These are phyloP conservation scores for Phrynocephalus vlangalii DNA, from an alignment of 2,797 vertebrate genomes.

Conservation along the genomic window DNA sequence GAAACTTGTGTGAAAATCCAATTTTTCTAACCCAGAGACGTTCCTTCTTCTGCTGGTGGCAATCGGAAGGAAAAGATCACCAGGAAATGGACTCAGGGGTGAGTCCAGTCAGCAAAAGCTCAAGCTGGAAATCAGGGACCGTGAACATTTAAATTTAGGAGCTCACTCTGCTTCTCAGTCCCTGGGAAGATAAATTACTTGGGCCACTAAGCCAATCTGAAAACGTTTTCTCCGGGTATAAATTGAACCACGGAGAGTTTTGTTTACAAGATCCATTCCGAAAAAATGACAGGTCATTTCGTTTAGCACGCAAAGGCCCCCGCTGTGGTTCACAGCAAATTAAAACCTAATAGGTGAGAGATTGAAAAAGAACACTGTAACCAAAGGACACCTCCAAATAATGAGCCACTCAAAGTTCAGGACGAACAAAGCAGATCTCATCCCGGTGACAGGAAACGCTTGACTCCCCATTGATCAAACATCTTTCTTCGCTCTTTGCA, in stretches of 20 bases:
- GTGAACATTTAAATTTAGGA: constrained; percentile 36
- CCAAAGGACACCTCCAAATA: not conserved
- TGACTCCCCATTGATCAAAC: constrained; percentile 20
- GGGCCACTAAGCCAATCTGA: constrained; percentile 30
- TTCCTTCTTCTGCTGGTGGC: not conserved
- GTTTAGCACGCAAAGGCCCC: constrained; percentile 17
- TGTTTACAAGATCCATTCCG: constrained; percentile 41
- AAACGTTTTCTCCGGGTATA: constrained; percentile 28
- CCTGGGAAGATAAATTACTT: constrained; percentile 36
- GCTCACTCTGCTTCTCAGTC: constrained; percentile 7
- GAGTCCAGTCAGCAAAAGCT: constrained; percentile 10
- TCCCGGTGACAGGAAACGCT: too few species aligned
- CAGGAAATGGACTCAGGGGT: not conserved
- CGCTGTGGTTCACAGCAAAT: constrained; percentile 20
- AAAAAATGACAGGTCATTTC: constrained; percentile 48
- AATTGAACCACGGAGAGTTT: constrained; percentile 27
- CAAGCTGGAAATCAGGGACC: constrained; percentile 27
- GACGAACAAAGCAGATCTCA: not conserved
- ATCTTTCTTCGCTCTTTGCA: not conserved
- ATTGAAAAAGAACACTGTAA: not conserved
- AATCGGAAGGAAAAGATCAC: not conserved
- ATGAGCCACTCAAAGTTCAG: not conserved
- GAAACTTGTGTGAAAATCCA: not conserved
- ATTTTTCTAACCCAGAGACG: not conserved
- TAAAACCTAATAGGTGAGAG: constrained; percentile 24